phyloP scores from a whole-genome alignment of 2,113 vertebrate species.

The Mus spicilegus region DNA sequence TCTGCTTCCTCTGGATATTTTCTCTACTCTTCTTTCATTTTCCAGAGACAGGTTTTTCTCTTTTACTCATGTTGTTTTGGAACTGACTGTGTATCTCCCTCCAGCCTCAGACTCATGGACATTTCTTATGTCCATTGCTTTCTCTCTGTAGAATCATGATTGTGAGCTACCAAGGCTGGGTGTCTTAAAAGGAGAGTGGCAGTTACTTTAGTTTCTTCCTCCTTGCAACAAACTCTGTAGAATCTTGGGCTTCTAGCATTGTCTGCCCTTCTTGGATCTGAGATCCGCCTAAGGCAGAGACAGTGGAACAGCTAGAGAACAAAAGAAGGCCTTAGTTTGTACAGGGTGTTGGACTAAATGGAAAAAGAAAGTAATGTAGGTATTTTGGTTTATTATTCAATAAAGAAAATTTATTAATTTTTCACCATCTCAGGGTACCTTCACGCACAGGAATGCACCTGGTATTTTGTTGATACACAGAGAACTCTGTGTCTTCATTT shows the following conservation, averaged over 20 bases:
- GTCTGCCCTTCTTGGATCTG: not conserved
- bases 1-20: not conserved
- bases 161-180: not conserved
- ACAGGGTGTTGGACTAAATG: not conserved
- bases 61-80: not conserved
- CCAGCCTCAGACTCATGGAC: not conserved
- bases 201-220: not conserved
- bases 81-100: not conserved
- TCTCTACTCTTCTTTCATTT: not conserved
- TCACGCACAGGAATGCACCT: not conserved
- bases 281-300: not conserved
- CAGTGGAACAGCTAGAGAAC: not conserved
- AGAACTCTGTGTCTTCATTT: not conserved
- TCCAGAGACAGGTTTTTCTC: not conserved
- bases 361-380: not conserved
- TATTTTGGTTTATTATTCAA: not conserved
- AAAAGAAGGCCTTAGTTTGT: not conserved
- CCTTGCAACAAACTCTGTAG: not conserved
- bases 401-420: no score
- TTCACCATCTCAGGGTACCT: not conserved
- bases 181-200: no score
- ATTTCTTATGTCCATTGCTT: not conserved
- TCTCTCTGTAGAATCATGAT: fast-evolving
- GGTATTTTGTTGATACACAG: not conserved
- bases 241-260: not conserved